A percentile compares a stretch with the other conserved stretches of the same genome.
Conservation (phyloP, 2,797 vertebrate species). For the Pristis pectinata region DNA sequence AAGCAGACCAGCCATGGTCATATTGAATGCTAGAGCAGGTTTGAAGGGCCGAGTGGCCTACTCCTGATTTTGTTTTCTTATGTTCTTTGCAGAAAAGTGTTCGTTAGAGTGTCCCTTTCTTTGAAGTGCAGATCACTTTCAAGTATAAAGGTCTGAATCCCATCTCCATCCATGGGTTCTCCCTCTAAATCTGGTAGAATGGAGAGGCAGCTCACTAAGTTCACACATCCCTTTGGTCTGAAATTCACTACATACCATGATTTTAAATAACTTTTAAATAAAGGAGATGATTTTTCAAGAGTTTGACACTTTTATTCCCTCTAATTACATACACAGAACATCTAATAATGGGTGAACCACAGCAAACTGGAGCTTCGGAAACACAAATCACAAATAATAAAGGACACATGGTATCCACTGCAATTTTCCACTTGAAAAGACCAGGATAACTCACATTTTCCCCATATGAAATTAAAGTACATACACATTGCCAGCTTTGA, state of each 20-base stretch:
- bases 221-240: neutral
- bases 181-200: neutral
- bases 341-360: neutral
- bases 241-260: neutral
- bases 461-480: neutral
- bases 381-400: neutral
- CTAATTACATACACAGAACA: neutral
- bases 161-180: neutral
- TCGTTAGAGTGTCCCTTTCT: neutral
- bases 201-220: neutral
- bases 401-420: neutral
- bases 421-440: neutral
- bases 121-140: neutral
- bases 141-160: neutral
- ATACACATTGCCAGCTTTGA: neutral
- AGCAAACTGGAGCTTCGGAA: neutral
- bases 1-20: no score
- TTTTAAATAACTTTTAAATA: neutral
- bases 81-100: neutral
- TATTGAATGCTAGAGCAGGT: no score
- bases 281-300: neutral
- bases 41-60: no score
- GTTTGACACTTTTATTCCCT: neutral
- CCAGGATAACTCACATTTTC: neutral
- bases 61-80: no score